These are phyloP conservation scores for Macrocentrus cingulum DNA, from an alignment of 1,140 invertebrate genomes.

Conservation along the genomic window DNA sequence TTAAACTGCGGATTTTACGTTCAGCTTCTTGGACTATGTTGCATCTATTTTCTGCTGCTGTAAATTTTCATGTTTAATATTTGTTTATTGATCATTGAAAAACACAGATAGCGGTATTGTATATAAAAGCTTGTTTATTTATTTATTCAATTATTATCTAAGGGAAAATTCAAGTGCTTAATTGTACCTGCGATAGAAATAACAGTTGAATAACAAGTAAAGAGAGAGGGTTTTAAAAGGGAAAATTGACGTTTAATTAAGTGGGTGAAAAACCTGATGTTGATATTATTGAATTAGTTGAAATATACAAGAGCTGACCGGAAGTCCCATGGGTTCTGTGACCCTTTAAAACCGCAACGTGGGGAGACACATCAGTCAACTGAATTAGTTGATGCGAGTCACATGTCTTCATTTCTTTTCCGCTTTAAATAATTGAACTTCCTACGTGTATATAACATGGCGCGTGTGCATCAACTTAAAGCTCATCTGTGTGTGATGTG, in stretches of 20 bases:
- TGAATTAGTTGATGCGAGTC: constrained; percentile 49
- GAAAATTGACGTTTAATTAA: no score
- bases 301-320: constrained; percentile 2
- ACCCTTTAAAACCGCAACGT: constrained; percentile 30
- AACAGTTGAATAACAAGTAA: no score
- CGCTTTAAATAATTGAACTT: constrained; percentile 26
- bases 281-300: not conserved
- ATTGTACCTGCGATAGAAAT: no score
- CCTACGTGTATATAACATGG: no score
- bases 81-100: constrained; percentile 18
- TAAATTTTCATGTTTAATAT: constrained; percentile 12
- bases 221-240: no score
- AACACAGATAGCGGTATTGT: constrained; percentile 10
- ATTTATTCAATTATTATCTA: no score
- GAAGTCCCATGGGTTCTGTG: constrained; percentile 46
- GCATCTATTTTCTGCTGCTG: not conserved
- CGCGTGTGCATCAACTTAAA: no score
- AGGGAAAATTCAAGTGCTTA: no score
- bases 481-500: no score
- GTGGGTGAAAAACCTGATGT: no score
- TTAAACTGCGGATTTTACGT: not conserved
- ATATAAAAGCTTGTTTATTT: not conserved
- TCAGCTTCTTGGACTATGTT: not conserved
- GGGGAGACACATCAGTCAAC: constrained; percentile 20
- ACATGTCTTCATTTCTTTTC: constrained; percentile 38